phyloP scores from a whole-genome alignment of 2,113 vertebrate species.

The Plotosus lineatus region DNA sequence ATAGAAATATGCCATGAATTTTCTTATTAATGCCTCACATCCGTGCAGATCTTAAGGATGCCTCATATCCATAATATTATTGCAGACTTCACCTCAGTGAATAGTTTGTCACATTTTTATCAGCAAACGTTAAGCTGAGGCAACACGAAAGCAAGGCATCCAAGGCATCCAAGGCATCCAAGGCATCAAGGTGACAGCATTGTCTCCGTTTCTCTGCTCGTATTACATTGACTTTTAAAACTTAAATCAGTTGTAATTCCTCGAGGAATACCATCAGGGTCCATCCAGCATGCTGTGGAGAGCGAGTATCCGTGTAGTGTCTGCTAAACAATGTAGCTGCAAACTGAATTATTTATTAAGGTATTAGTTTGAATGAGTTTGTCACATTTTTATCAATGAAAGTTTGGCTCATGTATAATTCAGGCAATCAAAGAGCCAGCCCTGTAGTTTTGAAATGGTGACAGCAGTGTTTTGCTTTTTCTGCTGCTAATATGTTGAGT shows the following conservation, averaged over 20 bases:
- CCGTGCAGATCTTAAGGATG: not conserved
- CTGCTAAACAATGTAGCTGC: slow-evolving; percentile 7
- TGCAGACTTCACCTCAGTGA: not conserved
- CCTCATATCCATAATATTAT: not conserved
- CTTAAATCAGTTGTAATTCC: slow-evolving; percentile 17
- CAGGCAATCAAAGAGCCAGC: not conserved
- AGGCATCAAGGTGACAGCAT: not conserved
- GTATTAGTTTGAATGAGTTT: slow-evolving; percentile 11
- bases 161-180: not conserved
- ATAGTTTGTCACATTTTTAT: not conserved
- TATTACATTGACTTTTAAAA: slow-evolving; percentile 22
- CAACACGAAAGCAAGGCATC: not conserved
- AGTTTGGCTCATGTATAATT: slow-evolving; percentile 25
- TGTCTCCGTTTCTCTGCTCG: not conserved
- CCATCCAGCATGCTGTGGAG: not conserved
- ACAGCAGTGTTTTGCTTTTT: slow-evolving; percentile 17
- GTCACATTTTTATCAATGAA: slow-evolving; percentile 12
- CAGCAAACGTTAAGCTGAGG: slow-evolving; percentile 1
- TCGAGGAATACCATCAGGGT: slow-evolving; percentile 28
- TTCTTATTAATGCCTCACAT: slow-evolving; percentile 14
- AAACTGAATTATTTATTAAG: slow-evolving; percentile 46
- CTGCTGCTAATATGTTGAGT: slow-evolving; percentile 13
- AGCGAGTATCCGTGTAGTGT: slow-evolving; percentile 6
- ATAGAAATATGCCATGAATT: slow-evolving; percentile 16
- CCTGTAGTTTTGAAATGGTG: slow-evolving; percentile 6